A percentile compares a stretch with the other conserved stretches of the same genome.
phyloP scores from a whole-genome alignment of 2,113 vertebrate genomes.

The Gadus chalcogrammus region DNA sequence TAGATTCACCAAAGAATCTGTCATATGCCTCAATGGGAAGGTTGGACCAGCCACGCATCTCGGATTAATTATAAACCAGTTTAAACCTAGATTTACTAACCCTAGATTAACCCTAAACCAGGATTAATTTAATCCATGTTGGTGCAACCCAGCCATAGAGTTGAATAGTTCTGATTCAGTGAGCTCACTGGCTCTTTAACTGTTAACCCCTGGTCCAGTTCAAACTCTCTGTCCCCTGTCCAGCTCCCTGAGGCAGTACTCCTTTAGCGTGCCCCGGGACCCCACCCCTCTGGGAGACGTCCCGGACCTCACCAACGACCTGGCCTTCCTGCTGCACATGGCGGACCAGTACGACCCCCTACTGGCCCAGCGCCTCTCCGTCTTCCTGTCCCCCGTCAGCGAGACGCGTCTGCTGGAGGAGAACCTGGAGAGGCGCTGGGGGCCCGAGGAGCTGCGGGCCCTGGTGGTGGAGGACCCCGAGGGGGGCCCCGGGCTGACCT shows the following conservation, averaged over 20 bases:
- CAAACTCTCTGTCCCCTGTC: not conserved
- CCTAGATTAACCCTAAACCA: no score
- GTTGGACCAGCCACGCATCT: no score
- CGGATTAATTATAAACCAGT: no score
- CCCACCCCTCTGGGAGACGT: conserved; percentile 61
- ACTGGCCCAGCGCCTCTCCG: conserved; percentile 73
- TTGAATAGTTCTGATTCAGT: no score
- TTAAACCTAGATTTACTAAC: no score
- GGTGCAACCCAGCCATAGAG: no score
- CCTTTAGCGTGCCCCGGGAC: conserved; percentile 68
- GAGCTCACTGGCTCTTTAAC: no score
- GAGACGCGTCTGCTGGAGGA: conserved; percentile 72
- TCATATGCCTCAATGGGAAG: no score
- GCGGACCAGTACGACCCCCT: conserved; percentile 78
- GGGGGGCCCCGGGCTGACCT: conserved; percentile 62
- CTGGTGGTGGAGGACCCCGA: conserved; percentile 53
- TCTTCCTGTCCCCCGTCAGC: conserved; percentile 78
- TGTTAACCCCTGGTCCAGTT: not conserved
- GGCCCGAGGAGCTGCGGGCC: conserved; percentile 60
- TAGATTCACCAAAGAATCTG: no score
- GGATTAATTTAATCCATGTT: no score
- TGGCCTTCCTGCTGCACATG: conserved; percentile 82
- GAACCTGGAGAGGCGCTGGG: conserved; percentile 66
- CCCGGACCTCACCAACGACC: conserved; percentile 76
- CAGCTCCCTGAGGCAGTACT: conserved; percentile 73